These are phyloP conservation scores for Chrysemys picta DNA, from an alignment of 2,113 vertebrate genomes.

Conservation along the genomic window DNA sequence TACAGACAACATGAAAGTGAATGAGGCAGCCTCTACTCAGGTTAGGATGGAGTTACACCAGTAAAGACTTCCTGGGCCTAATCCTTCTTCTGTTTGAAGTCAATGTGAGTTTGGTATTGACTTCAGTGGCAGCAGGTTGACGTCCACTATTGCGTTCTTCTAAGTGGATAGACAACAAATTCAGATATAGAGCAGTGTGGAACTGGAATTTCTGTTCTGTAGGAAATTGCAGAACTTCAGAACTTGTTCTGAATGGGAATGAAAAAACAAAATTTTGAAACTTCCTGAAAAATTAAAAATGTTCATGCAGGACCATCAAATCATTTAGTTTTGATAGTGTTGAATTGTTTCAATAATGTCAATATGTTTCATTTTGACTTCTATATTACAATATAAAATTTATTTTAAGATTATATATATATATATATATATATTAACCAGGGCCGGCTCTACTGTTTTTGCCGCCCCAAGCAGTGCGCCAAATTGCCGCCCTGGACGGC, in stretches of 20 bases:
- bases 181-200: rapidly evolving
- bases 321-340: neutral
- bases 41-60: neutral
- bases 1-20: neutral
- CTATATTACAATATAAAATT: neutral
- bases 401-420: neutral
- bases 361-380: neutral
- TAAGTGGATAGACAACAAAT: neutral
- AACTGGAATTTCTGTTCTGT: neutral
- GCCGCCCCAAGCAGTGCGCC: too few species aligned
- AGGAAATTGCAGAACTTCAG: neutral
- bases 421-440: neutral
- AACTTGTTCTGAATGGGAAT: neutral
- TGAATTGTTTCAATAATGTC: neutral
- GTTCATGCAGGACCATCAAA: neutral
- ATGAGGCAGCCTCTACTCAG: neutral
- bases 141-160: neutral
- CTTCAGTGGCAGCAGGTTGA: neutral
- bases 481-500: too few species aligned
- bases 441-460: too few species aligned
- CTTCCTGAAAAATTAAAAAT: neutral
- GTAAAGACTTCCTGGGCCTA: neutral
- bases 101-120: neutral
- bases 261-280: neutral
- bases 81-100: neutral